Conservation (phyloP, 2,113 vertebrate species). For the Cephalopholis sonnerati region DNA sequence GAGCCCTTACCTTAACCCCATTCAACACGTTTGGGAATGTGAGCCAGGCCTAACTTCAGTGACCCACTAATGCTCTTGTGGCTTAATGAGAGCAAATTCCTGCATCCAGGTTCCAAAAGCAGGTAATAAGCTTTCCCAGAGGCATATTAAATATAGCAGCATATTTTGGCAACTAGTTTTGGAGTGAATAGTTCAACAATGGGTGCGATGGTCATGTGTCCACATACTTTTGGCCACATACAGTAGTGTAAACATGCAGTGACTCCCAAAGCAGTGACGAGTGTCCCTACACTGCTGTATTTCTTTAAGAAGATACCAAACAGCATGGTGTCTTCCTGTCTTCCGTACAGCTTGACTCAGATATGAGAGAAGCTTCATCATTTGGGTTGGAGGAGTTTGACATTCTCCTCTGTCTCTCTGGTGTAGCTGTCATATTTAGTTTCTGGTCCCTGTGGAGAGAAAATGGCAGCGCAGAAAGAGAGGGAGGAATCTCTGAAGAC, state of each 20-base stretch:
- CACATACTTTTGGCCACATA: neutral
- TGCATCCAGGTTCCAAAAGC: neutral
- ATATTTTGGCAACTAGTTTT: neutral
- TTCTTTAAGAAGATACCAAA: neutral
- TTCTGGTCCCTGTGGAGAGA: conserved; percentile 70
- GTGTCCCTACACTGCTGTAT: neutral
- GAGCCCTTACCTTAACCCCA: neutral
- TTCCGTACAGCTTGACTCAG: conserved; percentile 24
- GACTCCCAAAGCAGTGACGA: neutral
- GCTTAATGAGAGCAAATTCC: conserved; percentile 9
- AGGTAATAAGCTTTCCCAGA: neutral
- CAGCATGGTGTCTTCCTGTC: neutral
- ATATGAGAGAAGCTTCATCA: conserved; percentile 32
- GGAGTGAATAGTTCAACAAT: neutral
- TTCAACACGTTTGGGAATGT: neutral
- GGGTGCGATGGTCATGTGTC: neutral
- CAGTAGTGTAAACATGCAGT: neutral
- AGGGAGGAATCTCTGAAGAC: conserved; percentile 68
- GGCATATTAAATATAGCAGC: neutral
- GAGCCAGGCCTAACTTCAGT: conserved; percentile 6
- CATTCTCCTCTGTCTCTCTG: conserved; percentile 70
- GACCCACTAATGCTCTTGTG: neutral
- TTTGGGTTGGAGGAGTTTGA: conserved; percentile 63
- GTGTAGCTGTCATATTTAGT: conserved; percentile 78
- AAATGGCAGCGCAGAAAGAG: conserved; percentile 61